Base-by-base conservation (phyloP, 2,888 invertebrate species). In the Diarsia mendica region DNA sequence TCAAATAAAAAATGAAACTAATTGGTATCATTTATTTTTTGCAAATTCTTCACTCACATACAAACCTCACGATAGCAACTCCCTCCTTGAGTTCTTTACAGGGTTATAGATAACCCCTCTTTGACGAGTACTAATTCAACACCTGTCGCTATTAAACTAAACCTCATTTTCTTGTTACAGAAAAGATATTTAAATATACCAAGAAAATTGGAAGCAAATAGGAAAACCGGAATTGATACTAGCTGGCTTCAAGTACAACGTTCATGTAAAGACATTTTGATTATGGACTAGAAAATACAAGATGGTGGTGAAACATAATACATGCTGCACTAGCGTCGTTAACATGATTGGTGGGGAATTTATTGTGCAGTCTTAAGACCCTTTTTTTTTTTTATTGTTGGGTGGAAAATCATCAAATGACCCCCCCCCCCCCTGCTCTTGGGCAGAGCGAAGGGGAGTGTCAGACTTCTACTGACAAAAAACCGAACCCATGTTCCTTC, bases 231-330 rank as follows among this genome's bases (percentile, higher is more conserved):
- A 86, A 39, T 55, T 85, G 55, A 69, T 79, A n/a, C 51, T 68
- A 10, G 76, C 70, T 18, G 85, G 85, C 2, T 85, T 77, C 23
- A 44, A 76, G 9, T 86, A 82, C 68, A 85, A 85, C 53, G 75
- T 82, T 6, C 85, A 82, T 76, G 0, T 82, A 5, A 11, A 81
- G 15, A 6, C 8, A 3, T 3, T 33, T 61, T 13, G 5, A 75
- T 0, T n/a, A n/a, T 3, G 77, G 80, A 55, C 13, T 33, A 15
- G 63, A 63, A 11, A 87, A 78, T 75, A 80, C 83, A 55, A 85
- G 85, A 82, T 85, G 85, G 85, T 76, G 88, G 2, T 79, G 85
- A 67, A 84, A 61, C 82, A 84, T 23, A 86, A 73, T 8, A 70
- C 76, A 13, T 84, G 86, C 8, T 85, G 85, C 28, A 77, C 61